phyloP scores from a whole-genome alignment of 2,888 invertebrate species.

The Lasius platythorax region DNA sequence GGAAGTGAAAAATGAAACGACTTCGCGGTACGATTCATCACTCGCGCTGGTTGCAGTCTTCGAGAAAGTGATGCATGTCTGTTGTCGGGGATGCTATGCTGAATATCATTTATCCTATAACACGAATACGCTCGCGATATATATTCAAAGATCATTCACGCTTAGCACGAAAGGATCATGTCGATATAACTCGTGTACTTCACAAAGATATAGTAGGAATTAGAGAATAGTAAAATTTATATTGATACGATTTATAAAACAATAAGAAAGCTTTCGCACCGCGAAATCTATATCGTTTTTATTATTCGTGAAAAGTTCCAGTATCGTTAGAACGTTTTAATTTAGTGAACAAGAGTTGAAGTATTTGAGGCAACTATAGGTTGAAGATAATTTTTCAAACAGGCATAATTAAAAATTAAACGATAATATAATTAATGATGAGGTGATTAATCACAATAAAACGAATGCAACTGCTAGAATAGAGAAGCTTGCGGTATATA shows the following conservation, averaged over 20 bases:
- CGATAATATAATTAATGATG: background rate
- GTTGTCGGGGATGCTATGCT: conserved; percentile 69
- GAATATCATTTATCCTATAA: conserved; percentile 68
- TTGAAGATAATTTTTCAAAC: background rate
- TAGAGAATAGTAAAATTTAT: background rate
- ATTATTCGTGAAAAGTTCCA: background rate
- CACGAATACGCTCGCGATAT: conserved; percentile 57
- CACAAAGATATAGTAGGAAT: background rate
- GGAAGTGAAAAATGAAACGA: conserved; percentile 73
- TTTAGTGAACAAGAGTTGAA: background rate
- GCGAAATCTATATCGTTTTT: background rate
- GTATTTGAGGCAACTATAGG: background rate
- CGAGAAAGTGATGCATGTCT: conserved; percentile 73
- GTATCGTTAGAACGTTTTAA: background rate
- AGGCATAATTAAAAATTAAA: background rate
- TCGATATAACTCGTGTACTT: conserved; percentile 22
- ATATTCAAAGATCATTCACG: conserved; percentile 60
- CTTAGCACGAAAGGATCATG: conserved; percentile 19
- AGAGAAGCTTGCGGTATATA: background rate
- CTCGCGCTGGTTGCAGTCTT: conserved; percentile 57
- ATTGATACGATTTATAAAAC: background rate
- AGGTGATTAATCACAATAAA: background rate
- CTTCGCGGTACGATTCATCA: conserved; percentile 68
- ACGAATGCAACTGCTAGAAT: background rate
- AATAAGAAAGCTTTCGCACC: background rate